These are phyloP conservation scores for Trissoscelio sp. DNA, from an alignment of 2,888 invertebrate genomes.

Conservation along the genomic window DNA sequence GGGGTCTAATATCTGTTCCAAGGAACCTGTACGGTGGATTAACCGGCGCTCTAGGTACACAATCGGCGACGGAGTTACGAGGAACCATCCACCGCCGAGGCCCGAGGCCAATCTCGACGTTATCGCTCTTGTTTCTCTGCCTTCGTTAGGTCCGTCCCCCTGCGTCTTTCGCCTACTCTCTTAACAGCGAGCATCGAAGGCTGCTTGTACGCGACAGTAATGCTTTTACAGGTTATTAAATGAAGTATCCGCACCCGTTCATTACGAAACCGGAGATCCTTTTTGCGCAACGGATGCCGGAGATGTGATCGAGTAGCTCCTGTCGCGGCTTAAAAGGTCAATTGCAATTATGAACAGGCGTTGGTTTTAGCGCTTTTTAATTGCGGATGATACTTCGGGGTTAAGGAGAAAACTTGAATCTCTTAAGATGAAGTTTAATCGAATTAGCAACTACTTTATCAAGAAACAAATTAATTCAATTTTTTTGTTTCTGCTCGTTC, in stretches of 20 bases:
- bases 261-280: slow-evolving; percentile 60
- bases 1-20: slow-evolving; percentile 48
- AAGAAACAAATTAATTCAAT: no score
- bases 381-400: slow-evolving; percentile 3
- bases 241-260: slow-evolving; percentile 55
- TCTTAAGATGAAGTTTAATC: background rate
- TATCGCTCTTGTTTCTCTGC: slow-evolving; percentile 62
- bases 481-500: no score
- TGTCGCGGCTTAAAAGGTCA: slow-evolving; percentile 49
- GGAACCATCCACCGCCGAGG: slow-evolving; percentile 46
- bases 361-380: slow-evolving; percentile 41
- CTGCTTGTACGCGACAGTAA: slow-evolving; percentile 49
- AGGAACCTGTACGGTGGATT: slow-evolving; percentile 56
- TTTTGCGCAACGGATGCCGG: slow-evolving; percentile 36
- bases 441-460: no score
- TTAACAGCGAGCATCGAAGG: slow-evolving; percentile 42
- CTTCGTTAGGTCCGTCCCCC: slow-evolving; percentile 33
- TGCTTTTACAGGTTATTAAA: slow-evolving; percentile 63
- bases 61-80: slow-evolving; percentile 45
- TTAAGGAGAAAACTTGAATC: background rate
- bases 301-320: slow-evolving; percentile 40
- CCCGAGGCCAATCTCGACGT: slow-evolving; percentile 61
- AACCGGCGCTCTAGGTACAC: slow-evolving; percentile 36
- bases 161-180: slow-evolving; percentile 26
- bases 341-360: slow-evolving; percentile 28